Percentiles rank a stretch among this genome's conserved stretches.
These are phyloP conservation scores for Schizaphis graminum DNA, from an alignment of 2,888 invertebrate species.

Conservation along the genomic window DNA sequence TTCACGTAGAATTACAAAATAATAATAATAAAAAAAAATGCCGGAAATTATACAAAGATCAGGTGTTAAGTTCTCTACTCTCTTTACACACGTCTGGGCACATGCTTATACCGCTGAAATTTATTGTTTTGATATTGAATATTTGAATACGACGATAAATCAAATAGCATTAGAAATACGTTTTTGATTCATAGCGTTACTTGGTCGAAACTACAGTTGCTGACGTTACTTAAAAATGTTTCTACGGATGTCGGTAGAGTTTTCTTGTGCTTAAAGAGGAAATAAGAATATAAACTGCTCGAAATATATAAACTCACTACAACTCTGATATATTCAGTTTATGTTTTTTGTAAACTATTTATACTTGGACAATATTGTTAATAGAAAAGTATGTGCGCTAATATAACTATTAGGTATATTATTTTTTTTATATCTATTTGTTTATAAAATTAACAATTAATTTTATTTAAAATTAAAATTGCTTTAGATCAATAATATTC, in stretches of 20 bases:
- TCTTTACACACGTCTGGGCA: neutral
- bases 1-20: neutral
- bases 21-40: neutral
- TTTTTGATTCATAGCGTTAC: neutral
- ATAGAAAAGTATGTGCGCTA: neutral
- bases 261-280: neutral
- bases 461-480: neutral
- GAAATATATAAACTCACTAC: neutral
- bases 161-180: neutral
- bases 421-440: too few relatives aligned
- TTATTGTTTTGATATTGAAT: neutral
- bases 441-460: neutral
- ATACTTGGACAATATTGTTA: neutral
- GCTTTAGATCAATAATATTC: neutral
- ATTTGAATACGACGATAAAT: neutral
- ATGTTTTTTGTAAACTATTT: neutral
- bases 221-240: neutral
- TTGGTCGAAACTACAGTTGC: neutral
- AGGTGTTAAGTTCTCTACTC: neutral
- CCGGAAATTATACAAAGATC: neutral
- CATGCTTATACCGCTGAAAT: neutral
- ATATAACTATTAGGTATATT: too few relatives aligned
- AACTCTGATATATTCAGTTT: neutral
- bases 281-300: neutral
- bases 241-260: neutral